phyloP scores from a whole-genome alignment of 2,797 vertebrate species.

The Sebastiscus albofasciatus region DNA sequence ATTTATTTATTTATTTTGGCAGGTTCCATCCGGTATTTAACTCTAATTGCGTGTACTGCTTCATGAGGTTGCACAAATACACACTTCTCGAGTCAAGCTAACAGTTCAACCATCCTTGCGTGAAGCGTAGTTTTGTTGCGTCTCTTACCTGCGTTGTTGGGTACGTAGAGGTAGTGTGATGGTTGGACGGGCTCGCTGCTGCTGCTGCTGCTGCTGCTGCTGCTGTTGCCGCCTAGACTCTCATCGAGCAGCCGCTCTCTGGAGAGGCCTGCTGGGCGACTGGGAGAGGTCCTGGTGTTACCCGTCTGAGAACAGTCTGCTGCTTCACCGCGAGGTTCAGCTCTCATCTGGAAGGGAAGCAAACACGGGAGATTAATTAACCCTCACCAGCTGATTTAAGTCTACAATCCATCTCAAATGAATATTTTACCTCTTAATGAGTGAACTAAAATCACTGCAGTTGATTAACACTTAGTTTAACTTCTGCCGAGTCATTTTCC shows the following conservation, averaged over 20 bases:
- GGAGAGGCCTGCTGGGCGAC: background rate
- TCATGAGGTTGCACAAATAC: background rate
- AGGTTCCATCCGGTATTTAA: too few species aligned
- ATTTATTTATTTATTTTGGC: too few species aligned
- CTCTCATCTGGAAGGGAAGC: constrained; percentile 18
- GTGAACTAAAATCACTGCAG: background rate
- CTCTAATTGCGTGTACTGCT: background rate
- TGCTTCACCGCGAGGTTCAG: background rate
- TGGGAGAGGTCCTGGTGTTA: constrained; percentile 4
- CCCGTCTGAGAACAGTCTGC: background rate
- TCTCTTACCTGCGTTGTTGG: constrained; percentile 85
- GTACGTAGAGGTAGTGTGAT: constrained; percentile 89
- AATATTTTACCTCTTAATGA: background rate
- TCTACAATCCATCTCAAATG: background rate
- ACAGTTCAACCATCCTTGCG: background rate
- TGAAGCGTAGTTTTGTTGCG: background rate
- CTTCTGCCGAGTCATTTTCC: background rate
- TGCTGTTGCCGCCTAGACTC: background rate
- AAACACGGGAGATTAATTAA: background rate
- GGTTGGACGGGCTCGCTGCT: constrained; percentile 42
- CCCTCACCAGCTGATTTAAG: background rate
- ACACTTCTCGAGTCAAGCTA: accelerated
- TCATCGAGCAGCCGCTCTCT: constrained; percentile 3
- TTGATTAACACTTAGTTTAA: background rate
- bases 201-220: background rate